Conservation (phyloP, 2,113 vertebrate species). For the Penelope pileata region DNA sequence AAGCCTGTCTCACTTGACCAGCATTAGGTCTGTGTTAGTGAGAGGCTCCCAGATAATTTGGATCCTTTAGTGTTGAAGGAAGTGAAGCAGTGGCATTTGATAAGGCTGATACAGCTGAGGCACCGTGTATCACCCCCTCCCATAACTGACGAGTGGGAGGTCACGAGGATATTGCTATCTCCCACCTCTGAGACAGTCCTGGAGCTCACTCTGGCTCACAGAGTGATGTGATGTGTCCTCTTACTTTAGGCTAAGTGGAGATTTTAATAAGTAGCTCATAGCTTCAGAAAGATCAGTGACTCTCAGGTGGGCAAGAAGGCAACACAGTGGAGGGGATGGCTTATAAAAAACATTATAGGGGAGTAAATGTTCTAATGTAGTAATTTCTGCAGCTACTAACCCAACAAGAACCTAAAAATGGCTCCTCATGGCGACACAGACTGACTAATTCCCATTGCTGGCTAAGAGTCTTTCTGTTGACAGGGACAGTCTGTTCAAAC, state of each 20-base stretch:
- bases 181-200: neutral
- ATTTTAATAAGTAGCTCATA: neutral
- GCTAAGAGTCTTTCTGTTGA: neutral
- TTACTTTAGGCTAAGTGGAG: neutral
- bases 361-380: neutral
- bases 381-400: neutral
- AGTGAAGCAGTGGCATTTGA: neutral
- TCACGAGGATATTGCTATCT: neutral
- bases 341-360: neutral
- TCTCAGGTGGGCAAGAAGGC: neutral
- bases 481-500: conserved; percentile 19
- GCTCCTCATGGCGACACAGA: neutral
- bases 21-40: neutral
- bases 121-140: neutral
- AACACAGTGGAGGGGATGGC: neutral
- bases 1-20: neutral
- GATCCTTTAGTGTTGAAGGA: neutral
- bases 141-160: neutral
- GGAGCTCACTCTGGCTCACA: neutral
- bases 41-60: neutral
- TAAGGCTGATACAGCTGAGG: neutral
- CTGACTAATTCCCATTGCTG: neutral
- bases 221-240: neutral
- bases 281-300: neutral
- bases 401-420: neutral